Percentiles rank a stretch among this genome's conserved stretches.
phyloP scores from a whole-genome alignment of 2,797 vertebrate genomes.

The Squalus acanthias region DNA sequence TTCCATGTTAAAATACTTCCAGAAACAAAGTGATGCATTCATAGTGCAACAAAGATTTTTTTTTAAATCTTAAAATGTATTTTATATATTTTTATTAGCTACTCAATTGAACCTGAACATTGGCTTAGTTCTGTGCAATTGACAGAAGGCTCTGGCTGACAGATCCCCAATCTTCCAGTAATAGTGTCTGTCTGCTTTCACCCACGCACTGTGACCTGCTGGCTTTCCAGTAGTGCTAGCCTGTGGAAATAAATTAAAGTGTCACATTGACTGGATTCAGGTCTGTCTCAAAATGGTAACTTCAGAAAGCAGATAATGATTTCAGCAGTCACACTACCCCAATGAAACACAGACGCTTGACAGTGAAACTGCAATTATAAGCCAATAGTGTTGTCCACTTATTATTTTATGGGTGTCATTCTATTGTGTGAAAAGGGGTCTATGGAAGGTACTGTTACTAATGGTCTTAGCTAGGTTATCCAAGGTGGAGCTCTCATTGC shows the following conservation, averaged over 20 bases:
- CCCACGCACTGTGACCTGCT: not conserved
- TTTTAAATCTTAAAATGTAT: not conserved
- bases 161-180: conserved; percentile 9
- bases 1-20: not conserved
- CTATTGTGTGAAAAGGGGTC: not conserved
- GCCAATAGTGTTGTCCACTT: not conserved
- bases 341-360: not conserved
- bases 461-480: not conserved
- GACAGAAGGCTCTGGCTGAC: conserved; percentile 3
- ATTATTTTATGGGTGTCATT: not conserved
- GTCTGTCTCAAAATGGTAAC: not conserved
- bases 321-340: not conserved
- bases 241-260: conserved; percentile 26
- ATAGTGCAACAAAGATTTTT: not conserved
- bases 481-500: not conserved
- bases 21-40: not conserved
- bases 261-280: conserved; percentile 9
- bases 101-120: not conserved
- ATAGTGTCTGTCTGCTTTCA: not conserved
- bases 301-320: conserved; percentile 13
- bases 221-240: not conserved
- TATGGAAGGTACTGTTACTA: not conserved
- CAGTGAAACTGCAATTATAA: not conserved
- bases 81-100: not conserved
- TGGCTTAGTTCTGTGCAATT: not conserved